Evolutionary conservation across 2,113 vertebrate genomes (phyloP).

Genomic region (Seriola aureovittata): DNA sequence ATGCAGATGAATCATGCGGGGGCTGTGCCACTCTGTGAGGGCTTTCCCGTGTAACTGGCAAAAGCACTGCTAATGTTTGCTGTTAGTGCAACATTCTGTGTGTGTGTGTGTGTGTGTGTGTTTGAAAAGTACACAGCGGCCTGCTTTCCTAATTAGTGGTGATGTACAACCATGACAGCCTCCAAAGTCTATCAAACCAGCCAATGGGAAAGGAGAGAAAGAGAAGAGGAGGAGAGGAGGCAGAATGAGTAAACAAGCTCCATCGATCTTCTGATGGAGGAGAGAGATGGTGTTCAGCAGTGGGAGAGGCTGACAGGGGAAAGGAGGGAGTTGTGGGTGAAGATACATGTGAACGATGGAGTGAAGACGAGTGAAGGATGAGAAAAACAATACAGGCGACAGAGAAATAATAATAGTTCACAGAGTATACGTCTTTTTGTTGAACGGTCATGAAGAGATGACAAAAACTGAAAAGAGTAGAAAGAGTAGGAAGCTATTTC

Average conservation of each 20-base stretch:
- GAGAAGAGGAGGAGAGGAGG: not conserved
- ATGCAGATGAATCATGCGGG: conserved; percentile 58
- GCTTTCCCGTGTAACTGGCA: conserved; percentile 51
- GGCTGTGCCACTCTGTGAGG: not conserved
- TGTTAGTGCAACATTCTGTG: not conserved
- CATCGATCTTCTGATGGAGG: not conserved
- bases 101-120: conserved; percentile 7
- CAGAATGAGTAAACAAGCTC: not conserved
- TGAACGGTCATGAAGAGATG: not conserved
- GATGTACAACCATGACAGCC: conserved; percentile 35
- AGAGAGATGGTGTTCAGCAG: not conserved
- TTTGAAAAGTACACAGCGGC: conserved; percentile 23
- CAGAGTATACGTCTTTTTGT: not conserved
- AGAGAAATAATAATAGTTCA: not conserved
- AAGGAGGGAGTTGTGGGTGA: too few species aligned
- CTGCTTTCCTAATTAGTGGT: conserved; percentile 27
- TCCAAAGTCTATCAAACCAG: conserved; percentile 1
- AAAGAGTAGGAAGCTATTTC: too few species aligned
- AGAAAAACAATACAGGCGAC: too few species aligned
- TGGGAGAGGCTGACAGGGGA: not conserved
- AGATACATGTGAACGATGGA: too few species aligned
- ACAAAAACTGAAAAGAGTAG: too few species aligned
- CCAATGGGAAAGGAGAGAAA: not conserved
- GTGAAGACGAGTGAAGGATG: too few species aligned
- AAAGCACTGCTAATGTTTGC: not conserved